These are phyloP conservation scores for Lophura nycthemera DNA, from an alignment of 2,113 vertebrate species.

Conservation along the genomic window DNA sequence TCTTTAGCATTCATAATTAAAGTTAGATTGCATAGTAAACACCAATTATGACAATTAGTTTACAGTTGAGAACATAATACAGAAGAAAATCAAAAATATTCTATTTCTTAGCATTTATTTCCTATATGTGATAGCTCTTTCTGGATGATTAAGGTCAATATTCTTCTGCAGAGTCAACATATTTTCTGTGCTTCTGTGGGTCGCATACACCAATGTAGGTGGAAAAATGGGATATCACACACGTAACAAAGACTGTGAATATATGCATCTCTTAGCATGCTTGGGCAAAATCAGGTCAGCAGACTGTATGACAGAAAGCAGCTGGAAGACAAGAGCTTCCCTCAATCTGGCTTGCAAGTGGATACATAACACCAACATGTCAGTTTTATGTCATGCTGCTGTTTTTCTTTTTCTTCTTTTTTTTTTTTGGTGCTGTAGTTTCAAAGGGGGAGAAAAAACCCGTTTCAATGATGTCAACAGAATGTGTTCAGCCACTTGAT, in stretches of 20 bases:
- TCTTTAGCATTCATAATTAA: not conserved
- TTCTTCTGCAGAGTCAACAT: not conserved
- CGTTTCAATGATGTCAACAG: slow-evolving; percentile 81
- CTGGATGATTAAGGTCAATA: not conserved
- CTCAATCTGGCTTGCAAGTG: not conserved
- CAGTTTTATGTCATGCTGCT: not conserved
- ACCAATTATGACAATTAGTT: not conserved
- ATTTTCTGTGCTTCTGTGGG: not conserved
- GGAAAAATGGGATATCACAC: not conserved
- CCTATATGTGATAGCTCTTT: not conserved
- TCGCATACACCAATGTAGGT: not conserved
- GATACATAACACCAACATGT: not conserved
- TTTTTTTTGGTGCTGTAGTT: not conserved
- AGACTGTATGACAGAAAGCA: not conserved
- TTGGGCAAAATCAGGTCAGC: not conserved
- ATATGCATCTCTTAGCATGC: accelerated
- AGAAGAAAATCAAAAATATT: not conserved
- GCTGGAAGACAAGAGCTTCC: not conserved
- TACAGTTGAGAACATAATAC: not conserved
- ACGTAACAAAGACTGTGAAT: not conserved
- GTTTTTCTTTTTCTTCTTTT: not conserved
- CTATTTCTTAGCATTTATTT: not conserved
- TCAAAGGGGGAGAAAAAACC: slow-evolving; percentile 16
- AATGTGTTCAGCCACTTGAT: slow-evolving; percentile 83
- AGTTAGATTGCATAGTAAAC: not conserved